phyloP scores from a whole-genome alignment of 1,140 invertebrate species.

The Zaprionus taronus region DNA sequence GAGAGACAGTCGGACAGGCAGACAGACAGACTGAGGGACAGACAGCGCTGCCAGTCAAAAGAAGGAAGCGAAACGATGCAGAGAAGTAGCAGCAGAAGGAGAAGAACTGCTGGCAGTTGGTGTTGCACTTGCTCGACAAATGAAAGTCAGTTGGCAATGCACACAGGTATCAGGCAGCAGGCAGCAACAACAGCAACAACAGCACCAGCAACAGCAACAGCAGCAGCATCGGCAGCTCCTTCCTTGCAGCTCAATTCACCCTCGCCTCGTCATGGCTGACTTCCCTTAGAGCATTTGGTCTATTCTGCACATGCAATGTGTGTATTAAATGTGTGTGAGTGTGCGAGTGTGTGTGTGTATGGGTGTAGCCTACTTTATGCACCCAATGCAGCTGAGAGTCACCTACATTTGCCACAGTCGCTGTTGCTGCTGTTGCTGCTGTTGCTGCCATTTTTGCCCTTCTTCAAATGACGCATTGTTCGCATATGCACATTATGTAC shows the following conservation, averaged over 20 bases:
- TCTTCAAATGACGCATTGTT: slow-evolving; percentile 76
- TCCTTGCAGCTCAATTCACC: slow-evolving; percentile 13
- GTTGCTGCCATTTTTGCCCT: slow-evolving; percentile 52
- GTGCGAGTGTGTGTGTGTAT: slow-evolving; percentile 2
- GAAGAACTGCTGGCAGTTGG: slow-evolving; percentile 12
- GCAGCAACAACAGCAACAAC: slow-evolving; percentile 4
- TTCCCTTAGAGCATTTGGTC: slow-evolving; percentile 47
- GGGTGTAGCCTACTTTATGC: slow-evolving; percentile 55
- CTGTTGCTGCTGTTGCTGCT: slow-evolving; percentile 21
- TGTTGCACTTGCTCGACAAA: slow-evolving; percentile 15
- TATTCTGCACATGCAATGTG: slow-evolving; percentile 57
- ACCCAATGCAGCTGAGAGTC: slow-evolving; percentile 57
- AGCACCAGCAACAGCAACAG: slow-evolving; percentile 3
- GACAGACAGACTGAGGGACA: slow-evolving; percentile 10
- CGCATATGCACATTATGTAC: slow-evolving; percentile 30
- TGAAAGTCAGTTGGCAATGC: slow-evolving; percentile 42
- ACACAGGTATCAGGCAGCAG: slow-evolving; percentile 36
- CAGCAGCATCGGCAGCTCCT: slow-evolving; percentile 27
- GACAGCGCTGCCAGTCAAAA: slow-evolving; percentile 15
- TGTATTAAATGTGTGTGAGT: background rate
- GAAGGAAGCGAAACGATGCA: background rate
- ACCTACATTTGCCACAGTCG: slow-evolving; percentile 60
- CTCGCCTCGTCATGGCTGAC: slow-evolving; percentile 50
- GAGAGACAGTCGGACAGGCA: background rate
- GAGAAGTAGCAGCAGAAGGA: background rate